These are phyloP conservation scores for Odontocolon sp. DNA, from an alignment of 2,888 invertebrate species.

Conservation along the genomic window DNA sequence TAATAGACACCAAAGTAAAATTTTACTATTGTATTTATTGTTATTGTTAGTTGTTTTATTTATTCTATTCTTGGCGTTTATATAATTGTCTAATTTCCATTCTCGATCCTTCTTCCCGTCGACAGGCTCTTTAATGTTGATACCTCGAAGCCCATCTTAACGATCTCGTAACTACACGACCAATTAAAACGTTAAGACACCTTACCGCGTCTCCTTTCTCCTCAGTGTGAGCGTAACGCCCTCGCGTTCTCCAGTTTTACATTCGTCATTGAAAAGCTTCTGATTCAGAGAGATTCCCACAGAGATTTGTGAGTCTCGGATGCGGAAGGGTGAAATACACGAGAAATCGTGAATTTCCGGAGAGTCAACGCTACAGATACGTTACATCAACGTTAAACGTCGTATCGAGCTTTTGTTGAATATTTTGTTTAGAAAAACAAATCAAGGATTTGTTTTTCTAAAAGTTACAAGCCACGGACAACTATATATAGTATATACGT, in stretches of 20 bases:
- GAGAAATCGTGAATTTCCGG: neutral
- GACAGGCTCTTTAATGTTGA: slow-evolving; percentile 61
- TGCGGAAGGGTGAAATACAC: neutral
- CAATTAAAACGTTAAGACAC: slow-evolving; percentile 63
- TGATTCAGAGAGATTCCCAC: neutral
- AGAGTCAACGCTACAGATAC: neutral
- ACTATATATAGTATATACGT: too few species aligned
- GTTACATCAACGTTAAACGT: too few species aligned
- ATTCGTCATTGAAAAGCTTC: neutral
- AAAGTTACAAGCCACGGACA: too few species aligned
- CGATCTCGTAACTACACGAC: slow-evolving; percentile 61
- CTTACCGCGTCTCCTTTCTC: slow-evolving; percentile 19
- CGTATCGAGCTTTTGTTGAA: too few species aligned
- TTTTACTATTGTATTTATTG: neutral
- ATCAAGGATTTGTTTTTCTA: too few species aligned
- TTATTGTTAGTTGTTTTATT: neutral
- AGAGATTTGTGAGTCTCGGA: neutral
- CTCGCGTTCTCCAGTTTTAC: neutral
- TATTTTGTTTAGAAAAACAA: too few species aligned
- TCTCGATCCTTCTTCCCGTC: slow-evolving; percentile 37
- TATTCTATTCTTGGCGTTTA: neutral
- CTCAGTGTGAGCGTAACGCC: slow-evolving; percentile 1
- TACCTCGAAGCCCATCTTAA: slow-evolving; percentile 53
- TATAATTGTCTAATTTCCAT: neutral
- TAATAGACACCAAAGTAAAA: too few species aligned